Base-by-base conservation (phyloP, 2,888 invertebrate species). In the Megamerina dolium region DNA sequence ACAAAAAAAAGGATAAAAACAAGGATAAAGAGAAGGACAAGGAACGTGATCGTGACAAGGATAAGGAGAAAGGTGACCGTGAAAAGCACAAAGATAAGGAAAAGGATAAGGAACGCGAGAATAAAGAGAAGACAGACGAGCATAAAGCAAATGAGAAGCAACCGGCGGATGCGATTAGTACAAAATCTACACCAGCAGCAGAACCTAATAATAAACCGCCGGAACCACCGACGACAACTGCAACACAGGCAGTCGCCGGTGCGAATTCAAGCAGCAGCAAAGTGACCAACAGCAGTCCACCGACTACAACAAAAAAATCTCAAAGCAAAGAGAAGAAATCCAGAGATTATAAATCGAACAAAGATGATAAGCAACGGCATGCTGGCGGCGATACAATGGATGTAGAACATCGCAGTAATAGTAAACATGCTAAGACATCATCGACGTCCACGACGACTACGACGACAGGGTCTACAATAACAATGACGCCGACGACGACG, bases 1-100 rank as follows among this genome's bases (percentile, higher is more conserved):
- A 79, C 52, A 80, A 80, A 69, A 79, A 79, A 63, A 79, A 80
- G 63, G 79, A 80, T 51, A 83, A 82, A 57, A 83, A 80, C 59
- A 76, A 80, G 59, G 82, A 82, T 14, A 77, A 78, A 55, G 80
- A 81, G 35, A 79, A 78, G 57, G 80, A 81, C 35, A 47, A 51
- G 33, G 60, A 64, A 17, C 55, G 55, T 10, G 72, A 70, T 29
- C 59, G 57, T 10, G 54, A 57, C n/a, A 49, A 54, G 20, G 52
- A 59, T 21, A 56, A 57, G 26, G 62, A 66, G n/a, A 61, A 62
- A 46, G n/a, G n/a, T n/a, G n/a, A n/a, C n/a, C n/a, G n/a, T n/a
- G 57, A 63, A 9, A 60, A 58, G 36, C 53, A 59, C 12, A 49
- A 48, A 5, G 50, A 54, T 6, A 59, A 56, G 32, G 59, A 52